phyloP scores from a whole-genome alignment of 2,888 invertebrate genomes.

The Antitype chi region DNA sequence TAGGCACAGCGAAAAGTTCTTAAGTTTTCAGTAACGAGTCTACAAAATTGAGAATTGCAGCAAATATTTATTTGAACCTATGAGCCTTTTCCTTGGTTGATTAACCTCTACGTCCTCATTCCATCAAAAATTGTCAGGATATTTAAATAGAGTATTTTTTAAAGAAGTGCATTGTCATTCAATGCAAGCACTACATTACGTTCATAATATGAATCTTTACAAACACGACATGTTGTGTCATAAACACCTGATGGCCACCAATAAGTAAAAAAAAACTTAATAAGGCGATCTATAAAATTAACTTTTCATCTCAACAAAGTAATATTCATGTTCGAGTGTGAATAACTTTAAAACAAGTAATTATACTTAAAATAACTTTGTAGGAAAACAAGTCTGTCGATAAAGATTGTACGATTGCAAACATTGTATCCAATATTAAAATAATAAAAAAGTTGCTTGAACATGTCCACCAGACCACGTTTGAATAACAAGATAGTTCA shows the following conservation, averaged over 20 bases:
- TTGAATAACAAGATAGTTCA: conserved; percentile 50
- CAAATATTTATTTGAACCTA: neutral
- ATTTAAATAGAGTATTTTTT: neutral
- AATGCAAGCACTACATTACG: conserved; percentile 10
- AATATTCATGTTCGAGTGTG: conserved; percentile 63
- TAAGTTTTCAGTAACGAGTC: neutral
- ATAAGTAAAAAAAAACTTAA: neutral
- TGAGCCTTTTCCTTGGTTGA: neutral
- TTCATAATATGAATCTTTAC: conserved; percentile 19
- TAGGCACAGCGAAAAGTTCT: neutral
- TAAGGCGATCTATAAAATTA: conserved; percentile 47
- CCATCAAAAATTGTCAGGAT: neutral
- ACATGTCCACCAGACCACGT: conserved; percentile 53
- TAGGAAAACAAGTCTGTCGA: conserved; percentile 57
- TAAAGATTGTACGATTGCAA: conserved; percentile 64
- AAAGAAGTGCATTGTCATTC: neutral
- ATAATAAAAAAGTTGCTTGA: conserved; percentile 56
- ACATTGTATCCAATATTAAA: conserved; percentile 66
- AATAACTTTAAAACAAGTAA: conserved; percentile 69
- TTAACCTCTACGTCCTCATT: neutral
- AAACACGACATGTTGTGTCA: conserved; percentile 12
- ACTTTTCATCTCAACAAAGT: conserved; percentile 60
- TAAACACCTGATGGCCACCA: conserved; percentile 16
- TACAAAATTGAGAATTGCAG: neutral
- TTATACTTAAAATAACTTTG: conserved; percentile 68